phyloP scores from a whole-genome alignment of 2,113 vertebrate species.

The Dasyprocta punctata region DNA sequence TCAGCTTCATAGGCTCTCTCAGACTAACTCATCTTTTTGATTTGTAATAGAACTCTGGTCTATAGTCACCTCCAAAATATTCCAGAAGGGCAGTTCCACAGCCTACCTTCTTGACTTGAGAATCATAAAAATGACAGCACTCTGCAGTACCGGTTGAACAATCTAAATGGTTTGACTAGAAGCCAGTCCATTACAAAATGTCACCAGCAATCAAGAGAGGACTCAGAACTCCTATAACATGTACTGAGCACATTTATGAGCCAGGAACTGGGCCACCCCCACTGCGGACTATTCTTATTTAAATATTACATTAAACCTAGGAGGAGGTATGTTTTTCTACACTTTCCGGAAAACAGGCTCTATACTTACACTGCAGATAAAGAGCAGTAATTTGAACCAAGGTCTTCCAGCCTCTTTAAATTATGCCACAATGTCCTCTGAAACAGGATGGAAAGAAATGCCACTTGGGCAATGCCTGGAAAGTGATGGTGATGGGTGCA shows the following conservation, averaged over 20 bases:
- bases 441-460: not conserved
- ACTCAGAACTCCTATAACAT: not conserved
- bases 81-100: not conserved
- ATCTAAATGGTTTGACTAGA: not conserved
- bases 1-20: not conserved
- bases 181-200: conserved; percentile 23
- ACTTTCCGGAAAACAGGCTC: conserved; percentile 3
- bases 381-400: not conserved
- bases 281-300: not conserved
- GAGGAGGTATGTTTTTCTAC: not conserved
- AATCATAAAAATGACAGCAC: not conserved
- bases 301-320: not conserved
- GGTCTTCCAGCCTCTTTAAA: not conserved
- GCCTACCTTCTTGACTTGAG: not conserved
- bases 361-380: not conserved
- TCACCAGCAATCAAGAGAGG: not conserved
- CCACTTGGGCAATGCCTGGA: not conserved
- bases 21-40: not conserved
- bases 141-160: not conserved
- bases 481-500: not conserved
- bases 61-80: not conserved
- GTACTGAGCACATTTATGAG: not conserved
- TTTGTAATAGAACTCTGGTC: not conserved
- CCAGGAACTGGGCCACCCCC: not conserved
- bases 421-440: not conserved